Base-by-base conservation (phyloP, 2,888 invertebrate genomes). In the Keiferia lycopersicella region DNA sequence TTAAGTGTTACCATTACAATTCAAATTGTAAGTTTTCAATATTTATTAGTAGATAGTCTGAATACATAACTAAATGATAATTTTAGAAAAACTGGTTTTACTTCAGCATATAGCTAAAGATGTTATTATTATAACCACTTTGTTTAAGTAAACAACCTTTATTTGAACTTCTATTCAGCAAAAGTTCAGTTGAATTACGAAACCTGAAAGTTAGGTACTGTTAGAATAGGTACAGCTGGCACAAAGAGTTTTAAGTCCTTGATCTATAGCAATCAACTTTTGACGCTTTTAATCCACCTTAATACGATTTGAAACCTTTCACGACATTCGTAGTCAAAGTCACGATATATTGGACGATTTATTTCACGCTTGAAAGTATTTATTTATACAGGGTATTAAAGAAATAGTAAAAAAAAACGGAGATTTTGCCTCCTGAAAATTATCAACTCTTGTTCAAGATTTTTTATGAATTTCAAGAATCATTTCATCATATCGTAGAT, bases 191-290 rank as follows among this genome's bases (percentile, higher is more conserved):
- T 26, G n/a, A 51, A 58, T 69, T 66, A 66, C 64, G 66, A 64
- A 66, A 68, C 41, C 34, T 56, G 30, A 62, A 61, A 65, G 45
- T 63, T 58, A n/a, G n/a, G n/a, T n/a, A n/a, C n/a, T n/a, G n/a
- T n/a, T n/a, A n/a, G 57, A 61, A 60, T 61, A 26, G 56, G 56
- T 61, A 20, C 51, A 53, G 20, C 61, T 56, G 48, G 56, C 34
- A 58, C 41, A 62, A 34, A 53, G 50, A 57, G 22, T 62, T 62
- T 16, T 59, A 64, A 71, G 78, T 79, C 86, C 86, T 86, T 86
- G 86, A 86, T 83, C 82, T 86, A 81, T 84, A 74, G 68, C 72
- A 75, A 67, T 66, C 64, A 61, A 39, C 67, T 65, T 73, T 75
- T 73, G 67, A 70, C 64, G 66, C 67, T 68, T 68, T 61, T 61